Base-by-base conservation (phyloP, 2,888 invertebrate species). In the Pheosia tremula region DNA sequence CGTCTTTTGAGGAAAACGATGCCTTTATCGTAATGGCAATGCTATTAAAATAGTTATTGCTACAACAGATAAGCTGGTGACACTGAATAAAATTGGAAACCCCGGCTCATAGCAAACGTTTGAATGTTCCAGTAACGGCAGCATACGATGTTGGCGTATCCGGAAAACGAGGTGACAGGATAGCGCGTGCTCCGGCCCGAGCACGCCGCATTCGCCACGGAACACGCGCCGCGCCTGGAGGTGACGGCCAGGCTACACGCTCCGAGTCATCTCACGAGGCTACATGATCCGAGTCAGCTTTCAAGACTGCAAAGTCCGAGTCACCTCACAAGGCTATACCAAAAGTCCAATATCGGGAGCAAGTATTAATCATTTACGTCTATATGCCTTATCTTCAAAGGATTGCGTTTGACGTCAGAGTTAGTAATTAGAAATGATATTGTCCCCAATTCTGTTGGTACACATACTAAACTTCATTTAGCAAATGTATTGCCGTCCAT, bases 101-200 rank as follows among this genome's bases (percentile, higher is more conserved):
- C 9, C 43, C 24, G 24, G 10, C 43, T 43, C 1, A 4, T 43
- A 8, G 9, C 43, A 9, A 3, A 9, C 9, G 8, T 43, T 43
- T 47, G 57, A 60, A 55, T 55, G 7, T 55, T 55, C 11, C 39
- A 55, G 55, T 10, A 10, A 91, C 71, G 93, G 93, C 0, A 87
- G 89, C 57, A 83, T 93, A 56, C 82, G 91, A 7, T 87, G 88
- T 66, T 93, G 88, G 90, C 86, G 87, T 36, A 56, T 91, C 39
- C 86, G 90, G 62, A 72, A 75, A 61, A 61, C 73, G 54, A 83
- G 91, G 78, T 92, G 93, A 92, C 93, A 74, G 61, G 36, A 68
- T 62, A 67, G 63, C 24, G 75, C 68, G 72, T 67, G 76, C 66
- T 71, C 75, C 57, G 52, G 68, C 49, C 62, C 74, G 69, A 62